Conservation (phyloP, 2,797 vertebrate genomes). For the Smutsia temminckii region DNA sequence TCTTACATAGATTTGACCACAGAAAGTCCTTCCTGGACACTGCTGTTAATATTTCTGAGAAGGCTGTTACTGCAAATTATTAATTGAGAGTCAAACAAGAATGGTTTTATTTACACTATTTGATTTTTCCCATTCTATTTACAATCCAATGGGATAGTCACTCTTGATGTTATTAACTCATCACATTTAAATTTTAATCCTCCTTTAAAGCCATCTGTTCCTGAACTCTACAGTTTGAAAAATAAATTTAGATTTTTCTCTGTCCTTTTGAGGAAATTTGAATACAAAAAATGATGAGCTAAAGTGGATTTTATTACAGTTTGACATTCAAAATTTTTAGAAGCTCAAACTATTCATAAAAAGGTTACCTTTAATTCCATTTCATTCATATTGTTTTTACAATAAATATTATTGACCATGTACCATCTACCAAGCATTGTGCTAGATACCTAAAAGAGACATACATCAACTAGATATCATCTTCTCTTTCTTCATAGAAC, state of each 20-base stretch:
- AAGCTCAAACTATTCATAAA: neutral
- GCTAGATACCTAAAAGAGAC: neutral
- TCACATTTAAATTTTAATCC: constrained; percentile 54
- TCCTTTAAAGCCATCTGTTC: neutral
- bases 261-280: neutral
- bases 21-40: neutral
- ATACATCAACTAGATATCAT: neutral
- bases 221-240: neutral
- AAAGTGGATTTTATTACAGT: neutral
- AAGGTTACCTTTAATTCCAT: neutral
- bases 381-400: neutral
- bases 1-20: neutral
- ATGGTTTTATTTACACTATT: constrained; percentile 32
- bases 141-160: neutral
- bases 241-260: neutral
- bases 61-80: constrained; percentile 31
- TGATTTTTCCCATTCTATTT: constrained; percentile 57
- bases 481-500: neutral
- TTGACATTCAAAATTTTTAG: neutral
- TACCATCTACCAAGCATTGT: neutral
- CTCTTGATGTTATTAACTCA: constrained; percentile 40
- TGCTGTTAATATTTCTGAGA: constrained; percentile 44
- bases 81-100: constrained; percentile 74
- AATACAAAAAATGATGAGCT: neutral
- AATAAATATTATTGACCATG: neutral